phyloP scores from a whole-genome alignment of 2,797 vertebrate genomes.

The Phoeniculus purpureus region DNA sequence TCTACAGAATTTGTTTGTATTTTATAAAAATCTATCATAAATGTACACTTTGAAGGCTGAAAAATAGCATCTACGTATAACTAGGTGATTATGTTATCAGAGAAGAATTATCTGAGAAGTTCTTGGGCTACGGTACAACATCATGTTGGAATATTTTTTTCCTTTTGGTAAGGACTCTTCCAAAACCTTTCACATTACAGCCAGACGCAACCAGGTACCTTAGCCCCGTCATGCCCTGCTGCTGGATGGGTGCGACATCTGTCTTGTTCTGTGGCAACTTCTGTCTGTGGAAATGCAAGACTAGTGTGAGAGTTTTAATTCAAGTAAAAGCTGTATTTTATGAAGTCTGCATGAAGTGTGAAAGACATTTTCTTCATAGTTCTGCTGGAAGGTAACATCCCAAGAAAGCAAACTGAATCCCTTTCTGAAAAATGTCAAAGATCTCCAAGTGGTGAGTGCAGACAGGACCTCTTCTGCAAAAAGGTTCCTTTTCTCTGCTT shows the following conservation, averaged over 20 bases:
- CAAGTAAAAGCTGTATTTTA: not conserved
- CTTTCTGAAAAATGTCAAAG: not conserved
- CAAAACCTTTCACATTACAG: not conserved
- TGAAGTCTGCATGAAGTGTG: not conserved
- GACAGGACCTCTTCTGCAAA: not conserved
- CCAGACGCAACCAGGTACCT: not conserved
- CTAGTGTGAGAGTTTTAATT: not conserved
- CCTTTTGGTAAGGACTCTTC: not conserved
- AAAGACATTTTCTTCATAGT: not conserved
- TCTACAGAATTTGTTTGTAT: not conserved
- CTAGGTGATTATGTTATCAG: not conserved
- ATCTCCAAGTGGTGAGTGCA: not conserved
- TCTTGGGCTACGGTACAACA: not conserved
- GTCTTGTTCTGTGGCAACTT: not conserved
- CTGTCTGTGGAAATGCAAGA: not conserved
- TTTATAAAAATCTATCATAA: not conserved
- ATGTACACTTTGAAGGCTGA: not conserved
- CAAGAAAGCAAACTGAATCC: not conserved
- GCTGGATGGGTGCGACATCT: not conserved
- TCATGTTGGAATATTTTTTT: not conserved
- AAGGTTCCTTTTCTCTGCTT: not conserved
- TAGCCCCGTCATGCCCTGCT: not conserved
- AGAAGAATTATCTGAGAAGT: not conserved
- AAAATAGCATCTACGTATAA: not conserved
- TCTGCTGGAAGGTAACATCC: not conserved